A percentile compares a stretch with the other conserved stretches of the same genome.
Conservation (phyloP, 2,888 invertebrate species). For the Podotricha telesiphe region DNA sequence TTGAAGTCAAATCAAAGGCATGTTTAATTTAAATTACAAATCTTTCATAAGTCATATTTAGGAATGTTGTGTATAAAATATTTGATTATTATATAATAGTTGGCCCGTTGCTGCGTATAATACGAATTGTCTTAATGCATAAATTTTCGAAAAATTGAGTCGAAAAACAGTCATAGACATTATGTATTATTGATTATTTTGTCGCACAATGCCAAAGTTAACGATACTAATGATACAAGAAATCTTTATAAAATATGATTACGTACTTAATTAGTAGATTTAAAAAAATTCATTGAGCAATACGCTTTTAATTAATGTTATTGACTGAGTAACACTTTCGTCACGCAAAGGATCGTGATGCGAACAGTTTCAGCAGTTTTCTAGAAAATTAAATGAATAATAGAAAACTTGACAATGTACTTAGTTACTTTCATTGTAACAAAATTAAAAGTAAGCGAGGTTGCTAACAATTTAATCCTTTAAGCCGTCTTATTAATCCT, state of each 20-base stretch:
- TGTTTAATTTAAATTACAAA: too few species aligned
- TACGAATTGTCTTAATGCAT: too few species aligned
- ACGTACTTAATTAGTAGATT: constrained; percentile 49
- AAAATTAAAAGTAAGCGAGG: constrained; percentile 20
- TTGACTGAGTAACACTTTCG: constrained; percentile 51
- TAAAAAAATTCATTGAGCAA: constrained; percentile 50
- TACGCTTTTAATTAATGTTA: constrained; percentile 53
- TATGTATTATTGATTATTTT: too few species aligned
- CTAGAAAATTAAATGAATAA: constrained; percentile 32
- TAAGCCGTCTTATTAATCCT: constrained; percentile 15
- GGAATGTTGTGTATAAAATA: too few species aligned
- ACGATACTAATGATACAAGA: constrained; percentile 2
- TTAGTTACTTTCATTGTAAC: constrained; percentile 23
- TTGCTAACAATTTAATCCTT: constrained; percentile 29
- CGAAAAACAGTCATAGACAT: too few species aligned
- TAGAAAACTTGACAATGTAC: constrained; percentile 27
- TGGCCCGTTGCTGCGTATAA: too few species aligned
- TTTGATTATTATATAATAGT: too few species aligned
- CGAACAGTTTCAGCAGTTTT: constrained; percentile 26
- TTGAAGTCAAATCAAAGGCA: too few species aligned
- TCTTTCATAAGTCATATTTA: too few species aligned
- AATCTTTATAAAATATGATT: constrained; percentile 42
- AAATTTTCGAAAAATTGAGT: too few species aligned
- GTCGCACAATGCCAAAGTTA: not conserved
- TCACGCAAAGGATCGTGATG: constrained; percentile 47